Percentiles rank a stretch among this genome's conserved stretches.
These are phyloP conservation scores for Galerucella pusilla DNA, from an alignment of 2,888 invertebrate genomes.

Conservation along the genomic window DNA sequence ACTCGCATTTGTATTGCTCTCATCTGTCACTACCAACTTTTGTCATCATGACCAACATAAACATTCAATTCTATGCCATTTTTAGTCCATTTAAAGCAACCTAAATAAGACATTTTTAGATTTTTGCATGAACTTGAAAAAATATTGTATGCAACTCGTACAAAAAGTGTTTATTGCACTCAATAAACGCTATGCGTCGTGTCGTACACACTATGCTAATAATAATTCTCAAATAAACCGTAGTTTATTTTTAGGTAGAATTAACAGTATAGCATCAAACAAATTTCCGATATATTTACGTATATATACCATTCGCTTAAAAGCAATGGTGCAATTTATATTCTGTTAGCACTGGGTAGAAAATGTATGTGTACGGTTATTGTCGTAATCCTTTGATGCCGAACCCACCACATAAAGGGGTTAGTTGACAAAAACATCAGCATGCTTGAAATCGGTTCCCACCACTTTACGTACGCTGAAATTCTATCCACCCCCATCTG, in stretches of 20 bases:
- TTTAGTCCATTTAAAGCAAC: too few relatives aligned
- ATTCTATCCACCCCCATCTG: slow-evolving; percentile 21
- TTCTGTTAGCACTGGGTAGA: slow-evolving; percentile 9
- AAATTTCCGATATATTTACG: background rate
- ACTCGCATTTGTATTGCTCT: too few relatives aligned
- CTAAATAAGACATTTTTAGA: too few relatives aligned
- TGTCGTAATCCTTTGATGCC: slow-evolving; percentile 27
- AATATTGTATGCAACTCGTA: too few relatives aligned
- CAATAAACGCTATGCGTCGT: too few relatives aligned
- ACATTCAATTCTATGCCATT: too few relatives aligned
- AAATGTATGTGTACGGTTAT: slow-evolving; percentile 18
- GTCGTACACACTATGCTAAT: too few relatives aligned
- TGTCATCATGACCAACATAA: too few relatives aligned
- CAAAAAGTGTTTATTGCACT: too few relatives aligned
- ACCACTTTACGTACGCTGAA: slow-evolving; percentile 25
- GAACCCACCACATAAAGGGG: slow-evolving; percentile 23
- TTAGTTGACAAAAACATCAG: slow-evolving; percentile 22
- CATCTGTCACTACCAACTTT: too few relatives aligned
- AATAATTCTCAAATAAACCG: too few relatives aligned
- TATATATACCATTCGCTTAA: background rate
- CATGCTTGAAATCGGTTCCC: slow-evolving; percentile 22
- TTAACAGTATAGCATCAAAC: background rate
- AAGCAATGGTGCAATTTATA: background rate
- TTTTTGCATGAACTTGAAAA: too few relatives aligned
- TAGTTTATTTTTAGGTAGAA: background rate